phyloP scores from a whole-genome alignment of 2,113 vertebrate species.

The Mustela nigripes region DNA sequence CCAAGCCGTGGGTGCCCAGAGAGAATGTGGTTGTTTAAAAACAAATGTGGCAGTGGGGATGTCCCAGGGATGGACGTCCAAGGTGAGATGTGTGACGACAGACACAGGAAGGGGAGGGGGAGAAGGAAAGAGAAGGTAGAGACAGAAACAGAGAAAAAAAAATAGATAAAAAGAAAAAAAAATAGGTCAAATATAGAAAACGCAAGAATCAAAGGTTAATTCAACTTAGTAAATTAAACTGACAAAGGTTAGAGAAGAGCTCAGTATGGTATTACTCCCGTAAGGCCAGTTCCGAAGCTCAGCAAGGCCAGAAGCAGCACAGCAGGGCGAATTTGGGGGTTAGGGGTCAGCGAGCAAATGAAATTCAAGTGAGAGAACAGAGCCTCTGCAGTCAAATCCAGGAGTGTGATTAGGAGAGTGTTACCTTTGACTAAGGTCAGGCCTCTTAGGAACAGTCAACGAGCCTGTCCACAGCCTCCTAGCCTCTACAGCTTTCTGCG shows the following conservation, averaged over 20 bases:
- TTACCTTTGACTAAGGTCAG: constrained; percentile 16
- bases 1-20: constrained; percentile 88
- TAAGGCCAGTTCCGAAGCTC: constrained; percentile 85
- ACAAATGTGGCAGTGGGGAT: constrained; percentile 89
- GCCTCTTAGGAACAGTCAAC: constrained; percentile 17
- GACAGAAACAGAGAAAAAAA: constrained; percentile 86
- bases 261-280: constrained; percentile 79
- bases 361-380: constrained; percentile 82
- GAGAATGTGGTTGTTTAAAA: constrained; percentile 86
- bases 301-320: constrained; percentile 88
- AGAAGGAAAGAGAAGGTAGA: constrained; percentile 84
- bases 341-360: constrained; percentile 85
- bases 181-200: constrained; percentile 98
- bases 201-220: constrained; percentile 92
- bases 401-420: constrained; percentile 68
- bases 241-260: constrained; percentile 88
- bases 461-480: constrained; percentile 17
- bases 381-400: constrained; percentile 25
- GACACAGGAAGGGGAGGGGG: constrained; percentile 83
- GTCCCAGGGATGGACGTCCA: constrained; percentile 93
- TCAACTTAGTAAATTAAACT: constrained; percentile 90
- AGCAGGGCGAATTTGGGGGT: constrained; percentile 80
- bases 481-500: background rate
- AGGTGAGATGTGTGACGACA: constrained; percentile 90
- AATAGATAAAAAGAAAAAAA: constrained; percentile 93